Evolutionary conservation across 2,888 invertebrate genomes (phyloP), one percentile per base, ranked within the genome.

Genomic region (Plagodis dolabraria): DNA sequence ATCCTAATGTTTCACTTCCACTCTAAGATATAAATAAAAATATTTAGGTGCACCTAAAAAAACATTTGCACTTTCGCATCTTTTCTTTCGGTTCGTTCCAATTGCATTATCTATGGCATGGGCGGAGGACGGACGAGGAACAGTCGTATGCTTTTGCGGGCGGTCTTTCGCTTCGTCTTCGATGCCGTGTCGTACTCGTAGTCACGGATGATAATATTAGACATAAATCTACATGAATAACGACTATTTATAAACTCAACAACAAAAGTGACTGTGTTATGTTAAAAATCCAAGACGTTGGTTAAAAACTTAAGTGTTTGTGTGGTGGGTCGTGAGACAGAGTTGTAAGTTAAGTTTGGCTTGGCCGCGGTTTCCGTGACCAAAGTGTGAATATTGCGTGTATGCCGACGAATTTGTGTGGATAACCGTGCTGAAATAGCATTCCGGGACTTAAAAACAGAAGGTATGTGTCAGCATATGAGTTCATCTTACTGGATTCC

Each of bases 131-230:
- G 22, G 22, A 22, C 22, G 22, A 22, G 22, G 70, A 72, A 71
- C 84, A 87, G 80, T 83, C 83, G 80, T 78, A 83, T 85, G 63
- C 54, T 85, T 76, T 86, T 80, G 82, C 82, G 83, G 70, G 80
- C 81, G 86, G 82, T 87, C 87, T 87, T 87, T 85, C 76, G 89
- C 88, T 86, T 89, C 80, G 87, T 80, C 82, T 81, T 82, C 85
- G 86, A 85, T 82, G 87, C 87, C 87, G 89, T 85, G 87, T 81
- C 89, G 91, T 91, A 88, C 89, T 90, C 85, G 86, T 75, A 86
- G 81, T 85, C 86, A 85, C 89, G 83, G 85, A 87, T 88, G 86
- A 9, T 40, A 8, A 83, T 87, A 84, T 76, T 83, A 74, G 69
- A 79, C 76, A 70, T 76, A 80, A 81, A 80, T 83, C 64, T 85